Percentiles rank a stretch among this genome's conserved stretches.
Evolutionary conservation across 2,888 invertebrate genomes (phyloP).

Genomic region (Chromoteleia sp.): DNA sequence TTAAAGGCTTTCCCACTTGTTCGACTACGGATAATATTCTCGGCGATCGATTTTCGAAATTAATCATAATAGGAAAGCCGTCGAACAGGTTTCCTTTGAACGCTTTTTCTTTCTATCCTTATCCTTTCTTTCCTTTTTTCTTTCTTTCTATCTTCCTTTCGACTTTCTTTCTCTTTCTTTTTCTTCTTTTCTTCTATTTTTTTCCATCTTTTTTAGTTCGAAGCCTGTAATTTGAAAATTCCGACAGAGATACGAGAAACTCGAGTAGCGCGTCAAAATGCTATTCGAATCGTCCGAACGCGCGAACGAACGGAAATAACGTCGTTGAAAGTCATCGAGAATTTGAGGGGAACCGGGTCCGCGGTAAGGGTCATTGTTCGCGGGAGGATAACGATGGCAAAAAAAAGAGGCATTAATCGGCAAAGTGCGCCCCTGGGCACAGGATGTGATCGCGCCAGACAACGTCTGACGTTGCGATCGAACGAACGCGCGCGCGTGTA

Average conservation of each 20-base stretch:
- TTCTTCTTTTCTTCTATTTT: not conserved
- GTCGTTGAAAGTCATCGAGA: constrained; percentile 1
- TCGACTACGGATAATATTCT: not conserved
- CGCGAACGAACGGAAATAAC: constrained; percentile 5
- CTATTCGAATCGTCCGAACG: not conserved
- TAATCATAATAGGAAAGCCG: constrained; percentile 23
- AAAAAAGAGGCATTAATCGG: constrained; percentile 52
- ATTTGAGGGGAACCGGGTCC: not conserved
- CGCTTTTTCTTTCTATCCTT: not conserved
- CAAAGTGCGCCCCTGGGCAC: constrained; percentile 64
- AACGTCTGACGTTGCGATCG: constrained; percentile 54
- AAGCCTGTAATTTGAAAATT: constrained; percentile 10
- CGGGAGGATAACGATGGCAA: constrained; percentile 45
- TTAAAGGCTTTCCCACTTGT: not conserved
- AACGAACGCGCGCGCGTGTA: constrained; percentile 50
- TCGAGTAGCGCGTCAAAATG: too few species aligned
- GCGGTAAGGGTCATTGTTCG: constrained; percentile 40
- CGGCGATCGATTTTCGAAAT: constrained; percentile 12
- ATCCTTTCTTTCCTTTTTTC: not conserved
- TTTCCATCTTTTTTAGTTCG: too few species aligned
- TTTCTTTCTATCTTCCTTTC: too few species aligned
- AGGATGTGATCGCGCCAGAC: constrained; percentile 68
- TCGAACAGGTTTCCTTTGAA: constrained; percentile 4
- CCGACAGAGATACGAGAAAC: constrained; percentile 5
- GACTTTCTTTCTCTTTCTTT: too few species aligned